Conservation (phyloP, 1,140 invertebrate species). For the Globodera rostochiensis region DNA sequence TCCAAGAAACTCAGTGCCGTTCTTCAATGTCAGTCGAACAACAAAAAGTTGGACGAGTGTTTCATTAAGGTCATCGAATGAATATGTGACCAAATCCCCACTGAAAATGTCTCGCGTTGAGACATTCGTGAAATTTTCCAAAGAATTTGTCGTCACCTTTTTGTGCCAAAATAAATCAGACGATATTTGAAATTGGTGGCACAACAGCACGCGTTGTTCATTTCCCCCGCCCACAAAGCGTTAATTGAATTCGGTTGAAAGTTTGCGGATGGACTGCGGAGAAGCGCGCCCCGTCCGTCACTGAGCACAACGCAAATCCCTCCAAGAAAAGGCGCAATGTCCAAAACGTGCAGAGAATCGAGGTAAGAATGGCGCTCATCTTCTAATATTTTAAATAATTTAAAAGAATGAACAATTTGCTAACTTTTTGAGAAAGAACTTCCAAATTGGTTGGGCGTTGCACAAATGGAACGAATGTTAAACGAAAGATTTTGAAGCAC, state of each 20-base stretch:
- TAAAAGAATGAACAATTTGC: not conserved
- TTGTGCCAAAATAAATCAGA: conserved; percentile 88
- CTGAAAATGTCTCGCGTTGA: conserved; percentile 31
- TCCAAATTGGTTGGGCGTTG: conserved; percentile 29
- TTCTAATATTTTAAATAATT: not conserved
- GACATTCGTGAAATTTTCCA: not conserved
- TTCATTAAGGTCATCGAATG: conserved; percentile 62
- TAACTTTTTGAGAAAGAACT: not conserved
- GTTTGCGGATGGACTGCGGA: conserved; percentile 85
- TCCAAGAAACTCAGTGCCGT: conserved; percentile 56
- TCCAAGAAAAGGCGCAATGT: conserved; percentile 78
- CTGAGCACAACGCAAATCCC: conserved; percentile 93
- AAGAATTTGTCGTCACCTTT: conserved; percentile 75
- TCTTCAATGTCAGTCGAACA: conserved; percentile 51
- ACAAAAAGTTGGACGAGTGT: conserved; percentile 57
- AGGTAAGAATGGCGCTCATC: not conserved
- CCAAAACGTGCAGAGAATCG: not conserved
- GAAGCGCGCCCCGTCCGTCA: conserved; percentile 88
- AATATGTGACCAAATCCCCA: conserved; percentile 59
- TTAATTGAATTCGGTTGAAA: conserved; percentile 90
- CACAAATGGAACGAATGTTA: conserved; percentile 38
- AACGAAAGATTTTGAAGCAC: conserved; percentile 53
- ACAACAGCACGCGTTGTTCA: conserved; percentile 88
- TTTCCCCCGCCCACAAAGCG: conserved; percentile 88
- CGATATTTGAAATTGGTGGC: conserved; percentile 95